Conservation (phyloP, 2,888 invertebrate genomes). For the Tetropium fuscum region DNA sequence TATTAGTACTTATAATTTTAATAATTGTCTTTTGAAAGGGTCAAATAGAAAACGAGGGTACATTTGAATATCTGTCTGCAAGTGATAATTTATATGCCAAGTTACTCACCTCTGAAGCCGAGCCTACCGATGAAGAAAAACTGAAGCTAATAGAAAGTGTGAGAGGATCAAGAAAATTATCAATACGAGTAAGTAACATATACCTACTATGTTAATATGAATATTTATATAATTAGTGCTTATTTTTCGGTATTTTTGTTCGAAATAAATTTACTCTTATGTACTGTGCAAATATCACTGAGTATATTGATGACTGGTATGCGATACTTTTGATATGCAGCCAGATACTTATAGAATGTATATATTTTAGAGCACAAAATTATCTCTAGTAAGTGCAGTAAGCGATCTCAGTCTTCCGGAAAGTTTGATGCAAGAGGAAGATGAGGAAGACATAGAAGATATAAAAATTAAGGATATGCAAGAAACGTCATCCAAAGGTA, state of each 20-base stretch:
- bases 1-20: background rate
- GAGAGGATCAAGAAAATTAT: conserved; percentile 58
- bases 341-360: too few relatives aligned
- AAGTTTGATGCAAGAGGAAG: conserved; percentile 58
- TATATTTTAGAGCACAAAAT: conserved; percentile 55
- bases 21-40: conserved; percentile 58
- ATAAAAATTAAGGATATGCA: conserved; percentile 71
- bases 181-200: conserved; percentile 34
- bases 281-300: too few relatives aligned
- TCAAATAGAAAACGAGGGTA: conserved; percentile 66
- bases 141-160: conserved; percentile 47
- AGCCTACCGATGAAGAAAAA: conserved; percentile 61
- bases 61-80: conserved; percentile 64
- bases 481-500: conserved; percentile 70
- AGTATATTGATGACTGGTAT: background rate
- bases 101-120: conserved; percentile 63
- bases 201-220: too few relatives aligned
- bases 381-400: conserved; percentile 58
- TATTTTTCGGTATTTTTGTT: too few relatives aligned
- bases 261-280: too few relatives aligned
- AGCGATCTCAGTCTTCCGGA: conserved; percentile 64
- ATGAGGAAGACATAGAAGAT: conserved; percentile 58
- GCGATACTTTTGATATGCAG: background rate
- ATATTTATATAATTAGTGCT: too few relatives aligned
- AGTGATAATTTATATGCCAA: conserved; percentile 68